Evolutionary conservation across 2,888 invertebrate genomes (phyloP).

Genomic region (Ochropleura leucogaster): DNA sequence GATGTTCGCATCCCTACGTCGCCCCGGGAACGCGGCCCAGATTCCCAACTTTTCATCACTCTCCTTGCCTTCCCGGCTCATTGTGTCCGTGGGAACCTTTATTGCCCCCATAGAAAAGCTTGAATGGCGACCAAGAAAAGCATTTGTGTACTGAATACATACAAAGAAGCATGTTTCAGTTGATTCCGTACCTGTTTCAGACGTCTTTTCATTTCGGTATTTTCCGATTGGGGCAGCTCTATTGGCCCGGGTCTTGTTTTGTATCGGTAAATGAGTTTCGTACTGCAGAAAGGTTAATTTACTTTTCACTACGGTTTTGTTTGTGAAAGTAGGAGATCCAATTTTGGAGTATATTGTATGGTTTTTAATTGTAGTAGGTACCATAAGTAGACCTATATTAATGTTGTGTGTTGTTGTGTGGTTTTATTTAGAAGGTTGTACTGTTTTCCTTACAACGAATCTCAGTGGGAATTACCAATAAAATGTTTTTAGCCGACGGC

Average conservation of each 20-base stretch:
- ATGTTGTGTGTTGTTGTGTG: neutral
- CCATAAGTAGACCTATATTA: neutral
- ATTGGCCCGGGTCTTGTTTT: conserved; percentile 82
- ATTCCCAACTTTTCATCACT: conserved; percentile 89
- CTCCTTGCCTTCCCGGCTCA: conserved; percentile 86
- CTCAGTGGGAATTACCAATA: neutral
- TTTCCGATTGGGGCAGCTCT: conserved; percentile 83
- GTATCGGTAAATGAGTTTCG: conserved; percentile 89
- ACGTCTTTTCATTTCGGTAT: conserved; percentile 83
- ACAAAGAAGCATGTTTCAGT: conserved; percentile 82
- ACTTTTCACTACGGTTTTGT: conserved; percentile 79
- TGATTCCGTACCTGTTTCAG: conserved; percentile 71
- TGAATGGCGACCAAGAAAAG: conserved; percentile 89
- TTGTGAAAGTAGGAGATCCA: conserved; percentile 65
- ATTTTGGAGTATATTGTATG: conserved; percentile 46
- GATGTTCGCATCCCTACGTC: conserved; percentile 76
- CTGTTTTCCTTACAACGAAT: neutral
- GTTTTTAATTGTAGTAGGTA: conserved; percentile 32
- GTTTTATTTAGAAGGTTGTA: neutral
- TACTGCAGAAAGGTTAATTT: conserved; percentile 85
- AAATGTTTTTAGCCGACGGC: neutral
- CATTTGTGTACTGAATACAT: conserved; percentile 89
- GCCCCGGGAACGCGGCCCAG: conserved; percentile 87
- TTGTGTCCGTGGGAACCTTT: conserved; percentile 90
- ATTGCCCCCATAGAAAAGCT: conserved; percentile 89